Base-by-base conservation (phyloP, 2,113 vertebrate genomes). In the Quiscalus mexicanus region DNA sequence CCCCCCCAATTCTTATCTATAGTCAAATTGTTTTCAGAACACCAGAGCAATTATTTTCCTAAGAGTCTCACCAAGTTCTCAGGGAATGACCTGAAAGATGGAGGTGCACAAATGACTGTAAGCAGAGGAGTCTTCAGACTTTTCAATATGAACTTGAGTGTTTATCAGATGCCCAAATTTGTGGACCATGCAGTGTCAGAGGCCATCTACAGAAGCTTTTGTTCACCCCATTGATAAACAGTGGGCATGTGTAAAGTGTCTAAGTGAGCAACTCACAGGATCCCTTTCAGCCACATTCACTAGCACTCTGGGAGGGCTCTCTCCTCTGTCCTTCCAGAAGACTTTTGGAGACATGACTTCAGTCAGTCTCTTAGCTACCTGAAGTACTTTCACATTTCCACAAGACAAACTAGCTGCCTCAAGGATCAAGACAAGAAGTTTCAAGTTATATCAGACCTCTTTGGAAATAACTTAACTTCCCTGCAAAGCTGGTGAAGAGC, bases 121-220 rank as follows among this genome's bases (percentile, higher is more conserved):
- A 73, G 23, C 16, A 33, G 6, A 49, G 2, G 2, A 5, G 2
- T 49, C 35, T 81, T 69, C 49, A 63, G 53, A n/a, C 1, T 0
- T 3, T 8, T 81, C 3, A 0, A 0, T 45, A 27, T 30, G 17
- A 62, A 19, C 10, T n/a, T 14, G 35, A 39, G 73, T 2, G 8
- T 75, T 59, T 18, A 23, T 67, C 50, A 82, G 9, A 10, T 82
- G 55, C 31, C 18, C 12, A 56, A 6, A 55, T 39, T 21, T 20
- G 25, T 37, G 56, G 30, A 53, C 5, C 5, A 16, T 41, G 24
- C 22, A 31, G 10, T 44, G 11, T 24, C 23, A 83, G 24, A 52
- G 7, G 3, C 7, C 62, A 83, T 47, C 47, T 52, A 9, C 3
- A 41, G 59, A 83, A 39, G 27, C 9, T 80, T n/a, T 20, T 63